phyloP scores from a whole-genome alignment of 2,797 vertebrate species.

The Pogonophryne albipinna region DNA sequence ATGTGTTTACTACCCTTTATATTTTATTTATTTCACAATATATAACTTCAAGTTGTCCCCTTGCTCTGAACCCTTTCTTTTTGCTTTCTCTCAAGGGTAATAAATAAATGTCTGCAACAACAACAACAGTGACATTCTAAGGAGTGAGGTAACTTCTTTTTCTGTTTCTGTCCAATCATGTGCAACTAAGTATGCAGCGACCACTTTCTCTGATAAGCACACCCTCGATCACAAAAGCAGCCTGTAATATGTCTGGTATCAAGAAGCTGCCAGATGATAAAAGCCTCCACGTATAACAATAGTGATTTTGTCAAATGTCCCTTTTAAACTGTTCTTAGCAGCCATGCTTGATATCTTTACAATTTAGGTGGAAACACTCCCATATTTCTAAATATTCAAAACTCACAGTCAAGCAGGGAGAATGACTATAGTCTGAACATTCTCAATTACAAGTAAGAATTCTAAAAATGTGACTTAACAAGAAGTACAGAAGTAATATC shows the following conservation, averaged over 20 bases:
- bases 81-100: neutral
- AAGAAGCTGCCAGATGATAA: neutral
- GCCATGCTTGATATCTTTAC: conserved; percentile 3
- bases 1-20: neutral
- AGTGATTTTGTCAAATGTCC: neutral
- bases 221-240: conserved; percentile 24
- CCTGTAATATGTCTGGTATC: conserved; percentile 7
- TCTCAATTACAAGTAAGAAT: too few relatives aligned
- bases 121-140: neutral
- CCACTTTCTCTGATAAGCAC: conserved; percentile 40
- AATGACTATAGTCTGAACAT: too few relatives aligned
- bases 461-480: too few relatives aligned
- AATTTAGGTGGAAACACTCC: conserved; percentile 16
- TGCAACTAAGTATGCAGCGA: conserved; percentile 6
- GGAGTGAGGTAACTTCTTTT: conserved; percentile 5
- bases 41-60: neutral
- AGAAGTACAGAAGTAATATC: too few relatives aligned
- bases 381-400: neutral
- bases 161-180: conserved; percentile 28
- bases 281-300: neutral
- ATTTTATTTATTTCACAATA: neutral
- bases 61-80: neutral
- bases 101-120: conserved; percentile 9
- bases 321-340: neutral
- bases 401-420: neutral